phyloP scores from a whole-genome alignment of 2,888 invertebrate species.

The Caenorhabditis sp. region DNA sequence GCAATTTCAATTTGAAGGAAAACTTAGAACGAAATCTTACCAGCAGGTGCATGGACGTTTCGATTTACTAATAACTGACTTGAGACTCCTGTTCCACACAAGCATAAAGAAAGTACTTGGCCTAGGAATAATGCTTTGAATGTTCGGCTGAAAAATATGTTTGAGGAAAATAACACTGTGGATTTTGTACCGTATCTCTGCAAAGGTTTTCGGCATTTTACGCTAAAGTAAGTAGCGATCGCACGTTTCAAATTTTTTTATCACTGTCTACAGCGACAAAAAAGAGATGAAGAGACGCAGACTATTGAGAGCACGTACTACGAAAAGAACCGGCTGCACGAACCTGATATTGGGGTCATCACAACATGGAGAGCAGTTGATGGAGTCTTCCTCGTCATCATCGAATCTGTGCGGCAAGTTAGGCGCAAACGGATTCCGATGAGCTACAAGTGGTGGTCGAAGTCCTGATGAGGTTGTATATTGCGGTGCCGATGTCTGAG shows the following conservation, averaged over 20 bases:
- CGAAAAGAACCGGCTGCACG: background rate
- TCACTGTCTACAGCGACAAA: background rate
- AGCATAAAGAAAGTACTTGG: conserved; percentile 89
- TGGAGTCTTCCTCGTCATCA: conserved; percentile 71
- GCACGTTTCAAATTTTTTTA: conserved; percentile 11
- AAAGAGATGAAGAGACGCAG: conserved; percentile 6
- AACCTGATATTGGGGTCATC: conserved; percentile 75
- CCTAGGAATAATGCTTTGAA: conserved; percentile 83
- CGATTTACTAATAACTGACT: conserved; percentile 88
- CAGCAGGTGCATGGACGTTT: conserved; percentile 89
- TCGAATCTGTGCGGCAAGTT: conserved; percentile 14
- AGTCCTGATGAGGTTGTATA: background rate
- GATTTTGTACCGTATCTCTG: conserved; percentile 18
- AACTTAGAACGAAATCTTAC: conserved; percentile 83
- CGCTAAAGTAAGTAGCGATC: background rate
- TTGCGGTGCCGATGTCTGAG: conserved; percentile 33
- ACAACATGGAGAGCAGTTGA: conserved; percentile 79
- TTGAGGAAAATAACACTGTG: background rate
- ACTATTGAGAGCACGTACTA: background rate
- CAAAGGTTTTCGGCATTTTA: conserved; percentile 7
- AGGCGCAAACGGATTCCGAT: conserved; percentile 52
- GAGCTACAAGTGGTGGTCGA: conserved; percentile 18
- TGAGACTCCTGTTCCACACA: conserved; percentile 89
- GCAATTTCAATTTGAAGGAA: conserved; percentile 69
- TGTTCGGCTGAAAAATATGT: conserved; percentile 81